Conservation (phyloP, 2,797 vertebrate genomes). For the Onychomys torridus region DNA sequence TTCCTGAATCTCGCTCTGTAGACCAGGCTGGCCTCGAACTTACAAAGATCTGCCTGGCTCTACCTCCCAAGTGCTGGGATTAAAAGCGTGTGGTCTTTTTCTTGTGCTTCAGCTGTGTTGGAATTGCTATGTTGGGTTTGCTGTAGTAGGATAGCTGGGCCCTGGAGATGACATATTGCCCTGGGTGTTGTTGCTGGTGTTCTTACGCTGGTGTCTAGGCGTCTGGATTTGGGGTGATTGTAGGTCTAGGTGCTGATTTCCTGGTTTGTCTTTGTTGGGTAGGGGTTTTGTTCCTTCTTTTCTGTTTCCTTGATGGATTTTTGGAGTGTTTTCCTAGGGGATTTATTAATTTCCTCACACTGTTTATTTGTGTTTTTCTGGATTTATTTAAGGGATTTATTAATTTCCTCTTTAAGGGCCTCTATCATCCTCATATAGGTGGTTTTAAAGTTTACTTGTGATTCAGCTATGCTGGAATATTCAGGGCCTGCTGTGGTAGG, state of each 20-base stretch:
- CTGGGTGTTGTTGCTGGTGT: background rate
- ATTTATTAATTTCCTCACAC: background rate
- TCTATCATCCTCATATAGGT: background rate
- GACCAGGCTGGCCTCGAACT: too few species aligned
- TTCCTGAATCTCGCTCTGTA: too few species aligned
- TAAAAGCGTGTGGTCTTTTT: too few species aligned
- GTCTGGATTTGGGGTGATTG: background rate
- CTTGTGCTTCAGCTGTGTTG: background rate
- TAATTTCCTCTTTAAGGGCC: background rate
- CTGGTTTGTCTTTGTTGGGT: background rate
- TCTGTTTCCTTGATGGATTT: background rate
- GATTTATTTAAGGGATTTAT: background rate
- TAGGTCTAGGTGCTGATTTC: background rate
- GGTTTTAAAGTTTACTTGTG: too few species aligned
- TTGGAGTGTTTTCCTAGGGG: background rate
- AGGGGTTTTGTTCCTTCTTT: background rate
- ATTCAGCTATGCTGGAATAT: too few species aligned
- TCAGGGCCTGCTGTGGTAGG: too few species aligned
- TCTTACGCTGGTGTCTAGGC: background rate
- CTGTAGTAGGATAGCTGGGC: background rate
- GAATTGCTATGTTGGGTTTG: background rate
- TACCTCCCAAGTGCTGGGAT: too few species aligned
- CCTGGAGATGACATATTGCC: background rate
- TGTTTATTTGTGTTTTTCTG: background rate
- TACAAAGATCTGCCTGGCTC: too few species aligned